Base-by-base conservation (phyloP, 2,797 vertebrate species). In the Merluccius polli region DNA sequence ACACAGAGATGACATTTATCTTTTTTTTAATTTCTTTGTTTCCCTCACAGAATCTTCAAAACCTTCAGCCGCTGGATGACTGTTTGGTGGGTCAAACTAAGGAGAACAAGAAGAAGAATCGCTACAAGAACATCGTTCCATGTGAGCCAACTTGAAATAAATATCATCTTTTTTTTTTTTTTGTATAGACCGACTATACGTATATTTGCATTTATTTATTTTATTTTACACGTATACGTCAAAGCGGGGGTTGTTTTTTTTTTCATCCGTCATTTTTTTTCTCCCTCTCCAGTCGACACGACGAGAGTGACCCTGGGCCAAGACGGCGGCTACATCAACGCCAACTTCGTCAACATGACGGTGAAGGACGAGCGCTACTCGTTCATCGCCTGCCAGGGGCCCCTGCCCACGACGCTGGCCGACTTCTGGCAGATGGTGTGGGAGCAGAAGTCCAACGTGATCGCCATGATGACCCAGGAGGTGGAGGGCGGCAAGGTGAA, bases 371-470 rank as follows among this genome's bases (percentile, higher is more conserved):
- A 97, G 85, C 93, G 91, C 79, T 98, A 96, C 0, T 18, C 94
- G 85, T 99, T 97, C 86, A 97, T 99, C 15, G 98, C 98, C 0
- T 98, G 98, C 83, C 98, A 99, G 92, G 98, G 98, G 75, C 98
- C 98, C 18, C 92, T 99, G 36, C 97, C 98, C 72, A 96, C 95
- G 16, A 99, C 98, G 0, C 93, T 98, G 71, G 94, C 95, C 0
- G 98, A 99, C 85, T 99, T 99, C 86, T 99, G 98, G 98, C 98
- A 99, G 82, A 99, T 99, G 98, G 96, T 97, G 65, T 99, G 97
- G 98, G 98, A 99, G 82, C 98, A 99, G 81, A 95, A 97, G 78
- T 96, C 97, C 12, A 95, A 96, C 10, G 95, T 99, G 73, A 96
- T 99, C 69, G 97, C 97, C 84, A 99, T 99, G 98, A 99, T 99